phyloP scores from a whole-genome alignment of 2,888 invertebrate genomes.

The Perithous albicinctus region DNA sequence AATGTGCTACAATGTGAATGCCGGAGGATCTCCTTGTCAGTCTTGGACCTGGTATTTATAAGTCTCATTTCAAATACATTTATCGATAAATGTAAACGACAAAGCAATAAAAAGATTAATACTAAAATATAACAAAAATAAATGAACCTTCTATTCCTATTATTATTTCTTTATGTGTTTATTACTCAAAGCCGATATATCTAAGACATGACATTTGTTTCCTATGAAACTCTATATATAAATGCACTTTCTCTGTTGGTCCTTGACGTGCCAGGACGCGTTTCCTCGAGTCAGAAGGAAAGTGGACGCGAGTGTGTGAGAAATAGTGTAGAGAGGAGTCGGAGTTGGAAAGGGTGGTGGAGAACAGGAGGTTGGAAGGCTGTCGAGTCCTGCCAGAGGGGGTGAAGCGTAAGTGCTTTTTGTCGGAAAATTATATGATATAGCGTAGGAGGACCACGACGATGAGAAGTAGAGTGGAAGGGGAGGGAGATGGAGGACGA shows the following conservation, averaged over 20 bases:
- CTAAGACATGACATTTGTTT: slow-evolving; percentile 68
- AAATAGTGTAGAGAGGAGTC: slow-evolving; percentile 64
- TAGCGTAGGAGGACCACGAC: slow-evolving; percentile 72
- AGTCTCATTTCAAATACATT: too few relatives aligned
- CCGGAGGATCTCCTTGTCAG: too few relatives aligned
- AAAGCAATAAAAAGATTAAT: too few relatives aligned
- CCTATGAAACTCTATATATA: slow-evolving; percentile 78
- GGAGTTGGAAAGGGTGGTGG: slow-evolving; percentile 64
- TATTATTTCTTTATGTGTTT: slow-evolving; percentile 39
- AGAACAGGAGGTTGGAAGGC: slow-evolving; percentile 58
- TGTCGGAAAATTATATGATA: slow-evolving; percentile 83
- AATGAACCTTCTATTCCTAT: neutral
- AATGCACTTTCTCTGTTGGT: slow-evolving; percentile 78
- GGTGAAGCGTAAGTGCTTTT: slow-evolving; percentile 82
- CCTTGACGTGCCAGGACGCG: slow-evolving; percentile 74
- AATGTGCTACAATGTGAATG: too few relatives aligned
- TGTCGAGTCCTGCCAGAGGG: slow-evolving; percentile 68
- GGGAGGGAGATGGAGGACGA: slow-evolving; percentile 49
- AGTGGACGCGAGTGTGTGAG: slow-evolving; percentile 71
- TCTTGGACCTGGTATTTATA: too few relatives aligned
- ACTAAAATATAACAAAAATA: too few relatives aligned
- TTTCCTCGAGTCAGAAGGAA: slow-evolving; percentile 74
- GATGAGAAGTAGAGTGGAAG: slow-evolving; percentile 47
- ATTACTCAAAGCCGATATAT: slow-evolving; percentile 14
- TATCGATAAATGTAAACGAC: too few relatives aligned